Base-by-base conservation (phyloP, 1,140 invertebrate genomes). In the Drosophila nasuta region DNA sequence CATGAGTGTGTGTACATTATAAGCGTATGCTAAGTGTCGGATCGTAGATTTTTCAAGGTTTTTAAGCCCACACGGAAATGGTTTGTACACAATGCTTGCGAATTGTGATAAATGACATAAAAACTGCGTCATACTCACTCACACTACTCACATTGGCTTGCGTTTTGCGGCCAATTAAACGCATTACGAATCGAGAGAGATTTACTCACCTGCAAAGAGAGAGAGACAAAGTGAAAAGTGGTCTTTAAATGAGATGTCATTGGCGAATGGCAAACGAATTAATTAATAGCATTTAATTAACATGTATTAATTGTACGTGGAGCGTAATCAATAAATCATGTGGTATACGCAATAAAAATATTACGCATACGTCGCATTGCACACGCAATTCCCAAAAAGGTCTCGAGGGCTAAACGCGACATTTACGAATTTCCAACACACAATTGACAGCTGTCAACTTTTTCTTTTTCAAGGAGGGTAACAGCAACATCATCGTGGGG, bases 191-290 rank as follows among this genome's bases (percentile, higher is more conserved):
- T 56, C 57, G 60, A 56, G 62, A 79, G n/a, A 46, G 13, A 13
- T 46, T 87, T 70, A 87, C 82, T 87, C 83, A 88, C 82, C 82
- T 87, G 82, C 28, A 88, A 87, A 54, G 70, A 80, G 51, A 81
- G 54, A 56, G 64, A 43, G 20, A 38, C 35, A 64, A 43, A 38
- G 52, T 46, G 56, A 70, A 72, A 69, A 56, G 62, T 35, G 15
- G 57, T 51, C 38, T 67, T 81, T 46, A 79, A 45, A 54, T 49
- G 65, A 45, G 43, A 63, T 52, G 43, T 35, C 15, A 52, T n/a
- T 33, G 33, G 43, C n/a, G 17, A 7, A 60, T 46, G 41, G 45
- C 77, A 67, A 76, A 76, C 77, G 73, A 71, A 81, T 77, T 81
- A 75, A 76, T 77, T 83, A 77, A 46, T 75, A 69, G 62, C 43